Base-by-base conservation (phyloP, 2,888 invertebrate species). In the Rapana venosa region DNA sequence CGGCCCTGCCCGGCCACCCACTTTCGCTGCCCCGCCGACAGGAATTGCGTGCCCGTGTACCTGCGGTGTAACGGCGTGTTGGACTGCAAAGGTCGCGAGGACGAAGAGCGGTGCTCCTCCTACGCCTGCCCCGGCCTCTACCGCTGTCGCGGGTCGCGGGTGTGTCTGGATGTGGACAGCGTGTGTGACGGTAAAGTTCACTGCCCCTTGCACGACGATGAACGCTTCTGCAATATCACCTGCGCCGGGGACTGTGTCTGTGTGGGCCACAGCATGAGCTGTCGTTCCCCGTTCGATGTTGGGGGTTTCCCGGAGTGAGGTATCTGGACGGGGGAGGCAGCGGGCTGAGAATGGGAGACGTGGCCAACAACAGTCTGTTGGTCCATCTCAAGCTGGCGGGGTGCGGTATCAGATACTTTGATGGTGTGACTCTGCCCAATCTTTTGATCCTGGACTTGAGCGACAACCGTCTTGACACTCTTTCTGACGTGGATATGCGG, bases 281-380 rank as follows among this genome's bases (percentile, higher is more conserved):
- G 84, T 58, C 30, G n/a, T 0, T 2, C 13, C 4, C n/a, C 30
- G 2, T 85, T 85, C 26, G 84, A 17, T 58, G 84, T 58, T 13
- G 30, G 26, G n/a, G 13, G 30, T 85, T 30, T 30, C 84, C 84
- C 13, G 13, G 30, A 0, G 15, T 85, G n/a, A n/a, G 15, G 4
- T 85, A 30, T 22, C 30, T 85, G 30, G 84, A 85, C 58, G 84
- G 58, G 15, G 30, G 30, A 4, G 30, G 36, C 56, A 85, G 84
- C n/a, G 84, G 84, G n/a, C 58, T 85, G 58, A 85, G n/a, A 30
- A 1, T 85, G n/a, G 15, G 58, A 58, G 58, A 85, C 30, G 30
- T 85, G n/a, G 84, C 30, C 56, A 85, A 30, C 84, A 85, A 85
- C 84, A 58, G 58, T 30, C 58, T 56, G 84, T n/a, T 85, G 30